These are phyloP conservation scores for Leptopilina boulardi DNA, from an alignment of 1,140 invertebrate species.

Conservation along the genomic window DNA sequence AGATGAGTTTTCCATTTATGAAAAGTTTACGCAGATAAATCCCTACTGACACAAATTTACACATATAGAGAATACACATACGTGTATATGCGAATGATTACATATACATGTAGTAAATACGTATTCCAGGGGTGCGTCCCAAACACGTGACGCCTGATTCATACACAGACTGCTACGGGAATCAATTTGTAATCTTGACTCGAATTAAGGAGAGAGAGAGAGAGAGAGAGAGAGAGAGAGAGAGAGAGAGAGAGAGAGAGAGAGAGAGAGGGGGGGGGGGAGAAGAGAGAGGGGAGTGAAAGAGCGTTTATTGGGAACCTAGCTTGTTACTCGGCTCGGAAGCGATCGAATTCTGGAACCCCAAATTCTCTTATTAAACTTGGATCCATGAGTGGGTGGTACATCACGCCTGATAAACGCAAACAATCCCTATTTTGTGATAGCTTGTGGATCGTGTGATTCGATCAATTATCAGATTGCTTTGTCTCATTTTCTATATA, in stretches of 20 bases:
- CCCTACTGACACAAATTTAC: background rate
- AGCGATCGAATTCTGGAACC: slow-evolving; percentile 40
- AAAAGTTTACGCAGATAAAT: background rate
- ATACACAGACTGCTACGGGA: slow-evolving; percentile 75
- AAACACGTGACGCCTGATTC: slow-evolving; percentile 76
- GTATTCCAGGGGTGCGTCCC: slow-evolving; percentile 72
- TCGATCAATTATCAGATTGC: slow-evolving; percentile 28
- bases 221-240: slow-evolving; percentile 38
- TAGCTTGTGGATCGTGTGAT: slow-evolving; percentile 14
- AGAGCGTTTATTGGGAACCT: slow-evolving; percentile 66
- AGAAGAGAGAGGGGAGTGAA: slow-evolving; percentile 46
- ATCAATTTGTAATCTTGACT: slow-evolving; percentile 78
- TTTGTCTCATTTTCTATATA: background rate
- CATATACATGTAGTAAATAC: slow-evolving; percentile 35
- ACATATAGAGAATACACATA: background rate
- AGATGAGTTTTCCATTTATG: background rate
- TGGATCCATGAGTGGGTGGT: slow-evolving; percentile 24
- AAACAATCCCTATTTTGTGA: background rate
- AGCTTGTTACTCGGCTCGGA: slow-evolving; percentile 58
- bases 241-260: slow-evolving; percentile 53
- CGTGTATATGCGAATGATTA: background rate
- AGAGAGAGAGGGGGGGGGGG: slow-evolving; percentile 49
- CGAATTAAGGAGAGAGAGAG: slow-evolving; percentile 70
- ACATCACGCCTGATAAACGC: slow-evolving; percentile 27
- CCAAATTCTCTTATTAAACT: slow-evolving; percentile 30